Evolutionary conservation across 1,140 invertebrate genomes (phyloP), one percentile per base, ranked within the genome.

Genomic region (Lycorma delicatula): DNA sequence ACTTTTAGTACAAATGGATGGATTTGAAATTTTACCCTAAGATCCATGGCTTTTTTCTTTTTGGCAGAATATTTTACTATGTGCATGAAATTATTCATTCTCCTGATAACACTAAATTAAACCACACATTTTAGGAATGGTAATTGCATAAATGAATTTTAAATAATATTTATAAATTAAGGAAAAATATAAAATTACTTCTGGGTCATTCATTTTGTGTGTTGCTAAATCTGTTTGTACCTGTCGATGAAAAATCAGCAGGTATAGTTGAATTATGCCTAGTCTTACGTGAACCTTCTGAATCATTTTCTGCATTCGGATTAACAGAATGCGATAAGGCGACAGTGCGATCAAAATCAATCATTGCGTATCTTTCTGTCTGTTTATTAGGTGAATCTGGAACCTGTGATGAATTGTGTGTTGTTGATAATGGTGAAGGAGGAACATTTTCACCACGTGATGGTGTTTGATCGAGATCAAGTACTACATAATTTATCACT

Each of bases 311-410:
- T 12, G 78, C 75, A 64, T 74, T 75, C 1, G 79, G 74, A 68
- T 81, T 76, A 31, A 56, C 57, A 1, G 60, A 62, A 67, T 85
- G 75, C 9, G 84, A 86, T n/a, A 96, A 74, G 12, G 92, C 92
- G 26, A 83, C 85, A 1, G 93, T 96, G 71, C 89, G 90, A 65
- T 93, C 85, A 71, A 96, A 95, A 73, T 97, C 93, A 57, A 97
- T 97, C 0, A 85, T 92, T 9, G 89, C 91, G 67, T 96, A 97
- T 46, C 89, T 86, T 66, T 87, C 82, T 34, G 78, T 74, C n/a
- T 44, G 41, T 3, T 16, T 22, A 2, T 16, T 16, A 6, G 7
- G 41, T 3, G 41, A 9, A 22, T 44, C 41, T 5, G 18, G 16
- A 9, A 22, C 23, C 1, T 13, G 13, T 13, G 12, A 75, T 67